A percentile compares a stretch with the other conserved stretches of the same genome.
These are phyloP conservation scores for Julus scanicus DNA, from an alignment of 2,888 invertebrate species.

Conservation along the genomic window DNA sequence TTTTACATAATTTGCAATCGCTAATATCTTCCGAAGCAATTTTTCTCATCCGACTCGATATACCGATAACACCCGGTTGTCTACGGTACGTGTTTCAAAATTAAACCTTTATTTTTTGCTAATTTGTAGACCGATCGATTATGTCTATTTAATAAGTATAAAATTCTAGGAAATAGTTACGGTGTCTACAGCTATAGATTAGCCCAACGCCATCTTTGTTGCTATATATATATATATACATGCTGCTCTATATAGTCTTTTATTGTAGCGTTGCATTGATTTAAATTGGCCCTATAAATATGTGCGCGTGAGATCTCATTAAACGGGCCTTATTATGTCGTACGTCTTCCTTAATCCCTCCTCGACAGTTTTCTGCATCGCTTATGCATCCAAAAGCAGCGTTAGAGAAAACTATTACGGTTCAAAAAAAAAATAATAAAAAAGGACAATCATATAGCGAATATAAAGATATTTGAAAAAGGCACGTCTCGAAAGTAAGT, in stretches of 20 bases:
- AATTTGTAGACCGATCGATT: background rate
- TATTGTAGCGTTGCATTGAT: slow-evolving; percentile 11
- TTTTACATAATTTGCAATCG: too few species aligned
- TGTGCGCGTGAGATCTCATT: slow-evolving; percentile 10
- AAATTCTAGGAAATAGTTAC: background rate
- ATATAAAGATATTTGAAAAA: slow-evolving; percentile 2
- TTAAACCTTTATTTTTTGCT: too few species aligned
- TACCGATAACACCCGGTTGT: too few species aligned
- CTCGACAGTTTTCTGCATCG: slow-evolving; percentile 3
- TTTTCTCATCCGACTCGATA: too few species aligned
- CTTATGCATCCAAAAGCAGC: background rate
- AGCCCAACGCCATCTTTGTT: background rate
- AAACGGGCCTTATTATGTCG: slow-evolving; percentile 3
- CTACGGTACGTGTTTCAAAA: too few species aligned
- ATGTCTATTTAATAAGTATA: background rate
- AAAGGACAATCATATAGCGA: slow-evolving; percentile 10
- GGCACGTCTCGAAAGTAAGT: too few species aligned
- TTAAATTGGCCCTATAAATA: slow-evolving; percentile 9
- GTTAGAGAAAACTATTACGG: background rate
- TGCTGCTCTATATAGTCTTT: background rate
- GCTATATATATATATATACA: background rate
- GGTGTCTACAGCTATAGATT: background rate
- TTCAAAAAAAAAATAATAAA: slow-evolving; percentile 4
- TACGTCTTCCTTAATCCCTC: slow-evolving; percentile 19
- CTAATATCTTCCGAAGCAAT: too few species aligned